Base-by-base conservation (phyloP, 2,113 vertebrate genomes). In the Chaetops frenatus region DNA sequence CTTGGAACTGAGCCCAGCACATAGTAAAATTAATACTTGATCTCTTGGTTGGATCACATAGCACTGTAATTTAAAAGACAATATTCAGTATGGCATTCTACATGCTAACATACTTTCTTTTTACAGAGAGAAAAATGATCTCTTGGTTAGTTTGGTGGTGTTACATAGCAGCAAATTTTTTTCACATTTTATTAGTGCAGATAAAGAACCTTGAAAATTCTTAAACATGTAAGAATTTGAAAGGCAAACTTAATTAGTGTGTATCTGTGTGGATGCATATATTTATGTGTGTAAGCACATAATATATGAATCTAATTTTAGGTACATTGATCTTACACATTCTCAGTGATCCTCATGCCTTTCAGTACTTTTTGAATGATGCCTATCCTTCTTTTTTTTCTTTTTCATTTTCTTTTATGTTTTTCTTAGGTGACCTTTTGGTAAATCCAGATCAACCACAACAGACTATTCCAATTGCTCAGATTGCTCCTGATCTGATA, bases 401-500 rank as follows among this genome's bases (percentile, higher is more conserved):
- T 36, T 31, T 11, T 42, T 7, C 12, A 15, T 36, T n/a, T 17
- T 40, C 22, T 74, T 6, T 9, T 66, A 65, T 77, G 3, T 65
- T 85, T 91, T 88, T 90, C 44, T 33, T 70, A 99, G 99, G 99
- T 90, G 99, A 99, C 70, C 97, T 99, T 70, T 96, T 99, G 88
- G 94, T 98, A 86, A 98, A 98, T 94, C 97, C 98, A 53, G 98
- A 98, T 73, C 97, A 99, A 73, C 98, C 98, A 19, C 97, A 97
- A 72, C 98, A 96, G 92, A 98, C 98, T 2, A 86, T 99, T 78
- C 98, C 99, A 57, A 98, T 99, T 92, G 98, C 99, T 82, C 99
- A 99, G 96, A 98, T 99, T 74, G 99, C 99, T 60, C 99, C 99
- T 28, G 99, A 99, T 92, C 92, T 99, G 92, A 97, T 99, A 35